Base-by-base conservation (phyloP, 2,797 vertebrate species). In the Tenualosa ilisha region DNA sequence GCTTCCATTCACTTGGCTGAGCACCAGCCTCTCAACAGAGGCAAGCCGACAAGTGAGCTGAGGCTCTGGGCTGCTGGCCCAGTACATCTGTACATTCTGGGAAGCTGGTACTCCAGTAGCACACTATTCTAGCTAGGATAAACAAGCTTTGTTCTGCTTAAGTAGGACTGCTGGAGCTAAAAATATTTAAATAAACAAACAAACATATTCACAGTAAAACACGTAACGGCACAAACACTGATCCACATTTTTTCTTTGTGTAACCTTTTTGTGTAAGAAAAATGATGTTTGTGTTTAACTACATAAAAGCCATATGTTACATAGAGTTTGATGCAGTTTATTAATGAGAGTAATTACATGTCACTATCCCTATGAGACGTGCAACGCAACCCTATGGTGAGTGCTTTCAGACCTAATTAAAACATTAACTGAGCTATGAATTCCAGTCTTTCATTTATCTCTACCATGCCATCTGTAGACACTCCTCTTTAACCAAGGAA, bases 351-450 rank as follows among this genome's bases (percentile, higher is more conserved):
- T 79, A 79, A 79, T 79, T 79, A 79, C 72, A 43, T 46, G 20
- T 79, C 20, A 79, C 40, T 46, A 22, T 79, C 20, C 72, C 40
- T 17, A 17, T 46, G 20, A 43, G 72, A 40, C 37, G 43, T 31
- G 31, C 40, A 79, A 40, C 46, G 72, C 43, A 79, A 79, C 17
- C 37, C 40, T 46, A 22, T 17, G 40, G 68, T 75, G 68, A 75
- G 68, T 75, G 68, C 40, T 46, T 46, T 46, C 72, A 79, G 72
- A 79, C 37, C 40, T 79, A 79, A 79, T 79, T 79, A 79, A 79
- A 46, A 22, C 40, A 79, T 79, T 79, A 79, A 79, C 72, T 79
- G 72, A 79, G 72, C 72, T 79, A 40, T 79, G 72, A 79, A 79
- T 79, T 79, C 20, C 68, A 40, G 17, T 43, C 72, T 46, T 46